These are phyloP conservation scores for Zosterops borbonicus DNA, from an alignment of 2,113 vertebrate species.

Conservation along the genomic window DNA sequence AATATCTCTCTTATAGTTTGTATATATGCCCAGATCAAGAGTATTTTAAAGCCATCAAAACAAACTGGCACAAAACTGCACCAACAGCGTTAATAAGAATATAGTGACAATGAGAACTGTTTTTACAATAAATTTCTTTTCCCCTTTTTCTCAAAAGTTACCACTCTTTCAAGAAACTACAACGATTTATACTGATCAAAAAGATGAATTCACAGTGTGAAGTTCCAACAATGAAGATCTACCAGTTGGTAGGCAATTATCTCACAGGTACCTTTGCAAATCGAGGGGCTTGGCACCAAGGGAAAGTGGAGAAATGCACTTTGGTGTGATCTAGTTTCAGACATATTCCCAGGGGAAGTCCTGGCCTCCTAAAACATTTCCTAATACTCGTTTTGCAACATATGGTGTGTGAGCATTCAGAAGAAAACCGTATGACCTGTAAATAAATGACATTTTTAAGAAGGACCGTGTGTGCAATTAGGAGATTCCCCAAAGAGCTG, in stretches of 20 bases:
- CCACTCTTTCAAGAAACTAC: neutral
- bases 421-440: neutral
- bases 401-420: neutral
- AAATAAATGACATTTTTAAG: slow-evolving; percentile 36
- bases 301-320: neutral
- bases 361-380: neutral
- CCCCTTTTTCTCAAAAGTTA: neutral
- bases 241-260: neutral
- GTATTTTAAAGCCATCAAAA: neutral
- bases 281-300: fast-evolving
- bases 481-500: neutral
- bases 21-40: neutral
- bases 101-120: neutral
- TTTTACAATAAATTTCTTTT: neutral
- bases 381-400: neutral
- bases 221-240: neutral
- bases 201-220: neutral
- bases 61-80: neutral
- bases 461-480: neutral
- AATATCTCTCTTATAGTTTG: neutral
- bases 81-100: neutral
- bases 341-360: neutral
- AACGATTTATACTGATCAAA: neutral
- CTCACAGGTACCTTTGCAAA: fast-evolving
- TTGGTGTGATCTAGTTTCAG: neutral